These are phyloP conservation scores for Proteles cristata DNA, from an alignment of 2,113 vertebrate genomes.

Conservation along the genomic window DNA sequence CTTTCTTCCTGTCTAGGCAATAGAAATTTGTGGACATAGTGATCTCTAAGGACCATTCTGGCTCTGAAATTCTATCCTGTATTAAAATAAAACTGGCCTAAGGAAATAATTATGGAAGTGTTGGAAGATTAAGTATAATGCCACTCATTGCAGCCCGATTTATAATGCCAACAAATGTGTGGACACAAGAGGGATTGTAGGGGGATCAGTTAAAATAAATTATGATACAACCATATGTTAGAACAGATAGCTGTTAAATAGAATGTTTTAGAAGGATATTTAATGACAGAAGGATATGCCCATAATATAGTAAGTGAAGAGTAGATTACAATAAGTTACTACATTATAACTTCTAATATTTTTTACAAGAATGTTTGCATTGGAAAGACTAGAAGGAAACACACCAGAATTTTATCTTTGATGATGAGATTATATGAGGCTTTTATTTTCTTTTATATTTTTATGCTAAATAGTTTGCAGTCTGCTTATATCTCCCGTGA, in stretches of 20 bases:
- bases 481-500: background rate
- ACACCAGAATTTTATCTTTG: background rate
- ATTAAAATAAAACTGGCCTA: slow-evolving; percentile 30
- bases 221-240: background rate
- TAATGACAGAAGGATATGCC: slow-evolving; percentile 19
- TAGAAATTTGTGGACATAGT: background rate
- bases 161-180: slow-evolving; percentile 15
- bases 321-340: background rate
- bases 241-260: background rate
- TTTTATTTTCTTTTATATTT: slow-evolving; percentile 49
- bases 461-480: background rate
- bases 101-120: slow-evolving; percentile 27
- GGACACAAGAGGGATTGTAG: background rate
- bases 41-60: background rate
- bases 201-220: slow-evolving; percentile 8
- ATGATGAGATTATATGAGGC: slow-evolving; percentile 21
- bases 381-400: slow-evolving; percentile 30
- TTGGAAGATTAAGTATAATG: slow-evolving; percentile 1
- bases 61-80: slow-evolving; percentile 33
- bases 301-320: background rate
- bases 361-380: background rate
- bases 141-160: background rate
- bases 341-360: background rate
- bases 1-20: background rate
- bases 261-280: slow-evolving; percentile 5